Evolutionary conservation across 2,113 vertebrate species (phyloP), one percentile per base, ranked within the genome.

Genomic region (Dipodomys ordii): DNA sequence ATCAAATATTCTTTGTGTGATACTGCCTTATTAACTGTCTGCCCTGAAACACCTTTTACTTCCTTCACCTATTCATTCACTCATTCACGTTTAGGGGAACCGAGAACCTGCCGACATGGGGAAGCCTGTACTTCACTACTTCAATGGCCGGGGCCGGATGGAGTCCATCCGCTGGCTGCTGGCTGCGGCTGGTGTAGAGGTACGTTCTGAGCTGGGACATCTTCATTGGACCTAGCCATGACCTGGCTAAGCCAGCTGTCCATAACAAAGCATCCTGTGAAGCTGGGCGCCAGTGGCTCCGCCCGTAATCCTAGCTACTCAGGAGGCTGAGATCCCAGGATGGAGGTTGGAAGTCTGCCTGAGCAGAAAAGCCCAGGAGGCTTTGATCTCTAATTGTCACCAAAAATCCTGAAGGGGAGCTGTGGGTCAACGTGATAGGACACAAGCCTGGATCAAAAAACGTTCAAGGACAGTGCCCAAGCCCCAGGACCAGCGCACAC

Each of bases 141-240:
- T 99, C 62, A 94, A 99, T 76, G 98, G 95, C 10, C 98, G 99
- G 83, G 99, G 99, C 20, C 98, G 94, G 62, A 99, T 99, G 99
- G 99, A 99, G 91, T 97, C 97, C 27, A 97, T 98, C 86, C 98
- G 98, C 7, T 99, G 99, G 99, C 98, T 99, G 20, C 57, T 99
- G 86, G 95, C 98, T 0, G 97, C 97, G 15, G 98, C 98, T 65
- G 98, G 97, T 9, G 98, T 98, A 1, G 98, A 99, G 97, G 99
- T 99, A 25, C 60, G 79, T 83, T 62, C 57, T 86, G 35, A 77
- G 35, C 25, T 3, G 35, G 19, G 1, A 39, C 44, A 13, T 20
- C 28, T 20, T 68, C 23, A 39, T 53, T 3, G 20, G 1, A 72
- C 60, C 69, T 32, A 64, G 87, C 28, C 49, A 12, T 8, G 22